Evolutionary conservation across 2,113 vertebrate species (phyloP).

Genomic region (Nerophis lumbriciformis): DNA sequence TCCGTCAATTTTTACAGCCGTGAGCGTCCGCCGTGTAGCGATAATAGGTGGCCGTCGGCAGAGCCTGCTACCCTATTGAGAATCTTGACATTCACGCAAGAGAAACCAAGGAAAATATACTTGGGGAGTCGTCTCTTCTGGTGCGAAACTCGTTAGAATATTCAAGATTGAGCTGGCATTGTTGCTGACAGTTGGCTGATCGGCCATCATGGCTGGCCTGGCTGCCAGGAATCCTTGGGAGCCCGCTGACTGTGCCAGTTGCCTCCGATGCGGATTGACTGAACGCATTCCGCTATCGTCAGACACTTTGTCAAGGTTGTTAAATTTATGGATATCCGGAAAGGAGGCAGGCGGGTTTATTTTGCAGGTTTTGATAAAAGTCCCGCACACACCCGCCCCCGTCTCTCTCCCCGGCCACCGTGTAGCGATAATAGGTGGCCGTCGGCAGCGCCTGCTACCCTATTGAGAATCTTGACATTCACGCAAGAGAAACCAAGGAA

Average conservation of each 20-base stretch:
- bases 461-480: constrained; percentile 5
- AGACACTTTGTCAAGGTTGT: constrained; percentile 65
- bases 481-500: too few relatives aligned
- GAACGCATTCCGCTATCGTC: constrained; percentile 63
- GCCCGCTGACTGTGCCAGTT: constrained; percentile 52
- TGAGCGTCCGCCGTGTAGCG: constrained; percentile 16
- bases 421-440: constrained; percentile 4
- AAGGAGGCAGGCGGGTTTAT: constrained; percentile 60
- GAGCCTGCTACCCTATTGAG: constrained; percentile 22
- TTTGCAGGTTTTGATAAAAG: constrained; percentile 72
- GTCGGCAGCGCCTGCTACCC: constrained; percentile 12
- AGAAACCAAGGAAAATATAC: too few relatives aligned
- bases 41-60: neutral
- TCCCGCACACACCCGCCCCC: constrained; percentile 55
- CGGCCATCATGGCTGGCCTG: constrained; percentile 48
- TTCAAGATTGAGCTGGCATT: constrained; percentile 48
- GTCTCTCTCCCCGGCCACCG: neutral
- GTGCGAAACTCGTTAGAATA: constrained; percentile 31
- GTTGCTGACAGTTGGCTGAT: constrained; percentile 54
- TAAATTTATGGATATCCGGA: constrained; percentile 61
- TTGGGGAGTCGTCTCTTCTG: neutral
- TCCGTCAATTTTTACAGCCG: constrained; percentile 38
- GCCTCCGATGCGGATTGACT: constrained; percentile 57
- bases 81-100: too few relatives aligned
- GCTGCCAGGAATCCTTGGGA: constrained; percentile 54